Percentiles rank a stretch among this genome's conserved stretches.
Evolutionary conservation across 35 echinoderm and acorn worm genomes (phyloP).

Genomic region (Strongylocentrotus purpuratus): DNA sequence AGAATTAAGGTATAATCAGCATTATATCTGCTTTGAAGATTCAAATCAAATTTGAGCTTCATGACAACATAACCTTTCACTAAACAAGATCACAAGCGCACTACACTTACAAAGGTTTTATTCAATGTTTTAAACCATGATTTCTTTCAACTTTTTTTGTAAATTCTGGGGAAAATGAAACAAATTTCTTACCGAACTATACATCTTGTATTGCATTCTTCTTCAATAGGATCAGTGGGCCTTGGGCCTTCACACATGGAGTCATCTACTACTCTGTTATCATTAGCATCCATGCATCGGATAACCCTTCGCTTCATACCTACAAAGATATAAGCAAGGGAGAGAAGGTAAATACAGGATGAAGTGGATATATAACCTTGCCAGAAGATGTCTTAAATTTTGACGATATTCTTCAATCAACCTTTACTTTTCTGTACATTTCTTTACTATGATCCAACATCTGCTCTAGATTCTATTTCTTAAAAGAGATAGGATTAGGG

Average conservation of each 20-base stretch:
- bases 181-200: slow-evolving; percentile 53
- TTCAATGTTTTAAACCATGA: neutral
- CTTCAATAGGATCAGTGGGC: slow-evolving; percentile 45
- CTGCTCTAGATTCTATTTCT: too few relatives aligned
- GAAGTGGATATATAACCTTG: neutral
- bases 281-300: slow-evolving; percentile 56
- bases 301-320: slow-evolving; percentile 56
- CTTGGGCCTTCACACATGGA: slow-evolving; percentile 33
- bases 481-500: too few relatives aligned
- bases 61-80: neutral
- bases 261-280: slow-evolving; percentile 53
- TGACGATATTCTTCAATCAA: neutral
- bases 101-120: neutral
- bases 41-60: neutral
- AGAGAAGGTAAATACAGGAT: neutral
- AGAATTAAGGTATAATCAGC: too few relatives aligned
- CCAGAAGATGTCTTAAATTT: neutral
- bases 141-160: neutral
- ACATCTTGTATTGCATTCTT: slow-evolving; percentile 74
- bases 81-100: too few relatives aligned
- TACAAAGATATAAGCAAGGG: slow-evolving; percentile 37
- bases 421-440: neutral
- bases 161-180: neutral
- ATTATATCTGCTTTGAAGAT: neutral
- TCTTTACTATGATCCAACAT: too few relatives aligned